These are phyloP conservation scores for Pangasius krempfi DNA, from an alignment of 2,797 vertebrate genomes.

Conservation along the genomic window DNA sequence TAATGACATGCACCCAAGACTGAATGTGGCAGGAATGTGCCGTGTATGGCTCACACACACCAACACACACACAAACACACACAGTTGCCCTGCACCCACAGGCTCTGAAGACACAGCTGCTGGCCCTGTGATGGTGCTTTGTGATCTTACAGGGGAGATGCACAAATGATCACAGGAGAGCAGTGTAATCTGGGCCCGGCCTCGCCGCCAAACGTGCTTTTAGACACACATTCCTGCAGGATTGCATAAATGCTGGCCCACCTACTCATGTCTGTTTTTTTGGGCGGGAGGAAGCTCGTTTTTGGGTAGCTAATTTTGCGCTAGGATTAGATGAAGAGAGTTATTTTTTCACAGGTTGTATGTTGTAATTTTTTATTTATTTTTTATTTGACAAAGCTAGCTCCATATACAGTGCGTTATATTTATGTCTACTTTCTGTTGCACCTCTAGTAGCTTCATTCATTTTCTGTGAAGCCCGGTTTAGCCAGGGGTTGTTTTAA, in stretches of 20 bases:
- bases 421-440: not conserved
- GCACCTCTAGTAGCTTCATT: not conserved
- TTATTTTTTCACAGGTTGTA: not conserved
- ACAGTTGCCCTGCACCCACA: slow-evolving; percentile 48
- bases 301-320: not conserved
- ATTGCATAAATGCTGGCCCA: slow-evolving; percentile 56
- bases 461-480: not conserved
- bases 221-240: slow-evolving; percentile 55
- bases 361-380: not conserved
- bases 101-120: slow-evolving; percentile 59
- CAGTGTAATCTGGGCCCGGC: slow-evolving; percentile 53
- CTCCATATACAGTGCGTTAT: not conserved
- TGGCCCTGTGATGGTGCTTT: slow-evolving; percentile 56
- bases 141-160: slow-evolving; percentile 61
- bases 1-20: slow-evolving; percentile 46
- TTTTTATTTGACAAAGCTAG: not conserved
- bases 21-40: slow-evolving; percentile 45
- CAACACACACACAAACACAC: slow-evolving; percentile 21
- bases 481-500: not conserved
- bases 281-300: slow-evolving; percentile 1
- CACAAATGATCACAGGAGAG: slow-evolving; percentile 60
- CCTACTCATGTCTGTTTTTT: slow-evolving; percentile 28
- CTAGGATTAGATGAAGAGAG: not conserved
- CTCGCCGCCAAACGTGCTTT: slow-evolving; percentile 54
- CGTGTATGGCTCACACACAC: slow-evolving; percentile 17